phyloP scores from a whole-genome alignment of 2,113 vertebrate genomes.

The Colius striatus region DNA sequence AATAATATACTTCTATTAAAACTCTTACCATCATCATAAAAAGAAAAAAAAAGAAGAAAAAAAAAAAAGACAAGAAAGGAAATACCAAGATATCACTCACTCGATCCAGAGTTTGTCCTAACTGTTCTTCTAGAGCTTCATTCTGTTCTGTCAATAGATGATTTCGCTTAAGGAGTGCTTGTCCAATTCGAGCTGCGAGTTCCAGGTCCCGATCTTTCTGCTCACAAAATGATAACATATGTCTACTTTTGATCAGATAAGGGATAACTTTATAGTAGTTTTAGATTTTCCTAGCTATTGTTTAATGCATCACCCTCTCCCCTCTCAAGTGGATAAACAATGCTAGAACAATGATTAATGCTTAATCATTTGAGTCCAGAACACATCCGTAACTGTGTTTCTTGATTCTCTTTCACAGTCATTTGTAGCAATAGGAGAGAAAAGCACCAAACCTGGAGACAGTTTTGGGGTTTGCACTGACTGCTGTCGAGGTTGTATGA shows the following conservation, averaged over 20 bases:
- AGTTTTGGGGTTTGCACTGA: background rate
- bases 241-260: background rate
- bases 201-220: slow-evolving; percentile 96
- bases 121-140: slow-evolving; percentile 91
- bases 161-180: slow-evolving; percentile 94
- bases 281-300: background rate
- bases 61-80: accelerated
- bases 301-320: background rate
- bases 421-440: background rate
- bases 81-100: slow-evolving; percentile 69
- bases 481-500: background rate
- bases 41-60: background rate
- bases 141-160: slow-evolving; percentile 91
- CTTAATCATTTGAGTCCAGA: background rate
- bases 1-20: background rate
- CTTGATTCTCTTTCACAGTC: background rate
- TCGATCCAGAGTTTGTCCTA: slow-evolving; percentile 91
- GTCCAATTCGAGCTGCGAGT: slow-evolving; percentile 94
- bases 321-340: background rate
- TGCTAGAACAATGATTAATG: background rate
- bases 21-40: background rate
- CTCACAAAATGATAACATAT: slow-evolving; percentile 15
- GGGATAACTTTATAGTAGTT: background rate
- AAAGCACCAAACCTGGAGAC: background rate
- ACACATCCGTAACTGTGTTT: background rate